A percentile compares a stretch with the other conserved stretches of the same genome.
These are phyloP conservation scores for Mus minutoides DNA, from an alignment of 2,797 vertebrate species.

Conservation along the genomic window DNA sequence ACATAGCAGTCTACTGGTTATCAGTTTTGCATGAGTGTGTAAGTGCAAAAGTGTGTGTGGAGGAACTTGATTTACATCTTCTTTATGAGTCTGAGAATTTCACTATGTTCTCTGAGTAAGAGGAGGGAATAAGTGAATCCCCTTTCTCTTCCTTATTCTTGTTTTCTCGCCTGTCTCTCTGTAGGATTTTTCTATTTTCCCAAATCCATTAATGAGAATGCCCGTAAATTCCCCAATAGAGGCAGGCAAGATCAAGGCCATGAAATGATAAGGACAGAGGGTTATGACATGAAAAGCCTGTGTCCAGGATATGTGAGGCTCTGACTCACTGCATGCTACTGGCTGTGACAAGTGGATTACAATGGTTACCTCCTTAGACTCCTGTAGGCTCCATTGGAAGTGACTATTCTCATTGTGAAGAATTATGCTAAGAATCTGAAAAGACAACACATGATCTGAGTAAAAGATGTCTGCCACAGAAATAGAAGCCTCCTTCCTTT, in stretches of 20 bases:
- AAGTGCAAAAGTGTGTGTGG: not conserved
- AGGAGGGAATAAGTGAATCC: not conserved
- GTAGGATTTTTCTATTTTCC: not conserved
- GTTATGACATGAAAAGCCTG: not conserved
- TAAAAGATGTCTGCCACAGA: too few relatives aligned
- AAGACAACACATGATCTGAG: not conserved
- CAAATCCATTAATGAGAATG: not conserved
- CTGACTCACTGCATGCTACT: not conserved
- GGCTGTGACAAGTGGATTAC: not conserved
- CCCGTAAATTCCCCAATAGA: not conserved
- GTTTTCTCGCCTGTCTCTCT: not conserved
- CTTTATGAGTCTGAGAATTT: not conserved
- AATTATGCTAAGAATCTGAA: not conserved
- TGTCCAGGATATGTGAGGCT: rapidly evolving
- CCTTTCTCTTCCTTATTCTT: not conserved
- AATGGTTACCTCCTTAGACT: not conserved
- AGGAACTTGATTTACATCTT: not conserved
- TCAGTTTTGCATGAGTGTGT: not conserved
- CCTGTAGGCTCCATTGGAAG: not conserved
- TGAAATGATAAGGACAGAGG: not conserved
- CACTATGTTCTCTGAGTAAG: not conserved
- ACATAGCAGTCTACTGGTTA: not conserved
- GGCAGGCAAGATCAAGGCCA: not conserved
- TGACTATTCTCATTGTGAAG: not conserved
- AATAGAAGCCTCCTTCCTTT: not conserved